Evolutionary conservation across 2,888 invertebrate species (phyloP).

Genomic region (Plagodis pulveraria): DNA sequence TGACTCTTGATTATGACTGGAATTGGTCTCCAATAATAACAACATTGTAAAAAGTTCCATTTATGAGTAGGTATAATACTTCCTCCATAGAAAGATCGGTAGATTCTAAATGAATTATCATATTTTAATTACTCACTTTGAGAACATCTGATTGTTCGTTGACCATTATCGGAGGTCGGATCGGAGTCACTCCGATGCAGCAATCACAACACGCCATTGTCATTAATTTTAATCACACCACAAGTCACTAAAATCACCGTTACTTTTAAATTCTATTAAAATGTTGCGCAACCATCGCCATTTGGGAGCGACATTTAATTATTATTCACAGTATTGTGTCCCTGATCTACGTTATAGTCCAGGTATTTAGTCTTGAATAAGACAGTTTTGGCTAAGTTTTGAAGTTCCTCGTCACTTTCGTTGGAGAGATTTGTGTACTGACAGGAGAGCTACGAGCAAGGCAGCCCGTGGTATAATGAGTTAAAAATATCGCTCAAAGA

Average conservation of each 20-base stretch:
- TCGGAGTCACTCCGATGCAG: slow-evolving; percentile 88
- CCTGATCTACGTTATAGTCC: slow-evolving; percentile 39
- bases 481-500: slow-evolving; percentile 84
- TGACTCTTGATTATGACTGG: too few species aligned
- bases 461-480: slow-evolving; percentile 81
- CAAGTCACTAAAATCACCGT: slow-evolving; percentile 55
- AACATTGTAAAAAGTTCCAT: neutral
- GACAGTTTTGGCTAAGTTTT: slow-evolving; percentile 50
- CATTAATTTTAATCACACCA: slow-evolving; percentile 55
- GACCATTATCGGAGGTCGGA: slow-evolving; percentile 91
- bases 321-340: slow-evolving; percentile 26
- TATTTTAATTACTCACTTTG: slow-evolving; percentile 86
- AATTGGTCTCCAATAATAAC: neutral
- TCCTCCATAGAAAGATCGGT: too few species aligned
- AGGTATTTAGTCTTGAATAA: slow-evolving; percentile 41
- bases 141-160: slow-evolving; percentile 89
- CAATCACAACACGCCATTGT: slow-evolving; percentile 87
- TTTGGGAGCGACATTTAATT: slow-evolving; percentile 25
- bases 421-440: slow-evolving; percentile 66
- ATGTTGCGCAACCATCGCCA: slow-evolving; percentile 69
- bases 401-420: slow-evolving; percentile 74
- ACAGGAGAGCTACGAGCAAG: slow-evolving; percentile 74
- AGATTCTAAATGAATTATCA: slow-evolving; percentile 1
- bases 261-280: slow-evolving; percentile 46
- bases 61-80: too few species aligned